Percentiles rank a stretch among this genome's conserved stretches.
phyloP scores from a whole-genome alignment of 2,113 vertebrate species.

The Phasianus colchicus region DNA sequence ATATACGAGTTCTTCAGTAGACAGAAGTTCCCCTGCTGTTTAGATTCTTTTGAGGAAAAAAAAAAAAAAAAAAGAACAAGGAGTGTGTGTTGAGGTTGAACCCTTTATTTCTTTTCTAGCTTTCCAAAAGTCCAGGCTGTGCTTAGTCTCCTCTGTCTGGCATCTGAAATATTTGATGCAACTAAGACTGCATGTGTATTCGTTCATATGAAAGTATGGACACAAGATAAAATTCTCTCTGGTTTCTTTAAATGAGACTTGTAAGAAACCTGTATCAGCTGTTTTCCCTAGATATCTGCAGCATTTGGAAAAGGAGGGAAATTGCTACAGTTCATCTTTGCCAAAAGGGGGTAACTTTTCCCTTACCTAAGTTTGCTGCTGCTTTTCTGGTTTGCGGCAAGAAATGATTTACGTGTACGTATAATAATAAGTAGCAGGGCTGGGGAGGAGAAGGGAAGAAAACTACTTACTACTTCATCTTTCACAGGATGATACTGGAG shows the following conservation, averaged over 20 bases:
- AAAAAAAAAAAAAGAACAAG: neutral
- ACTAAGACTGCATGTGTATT: neutral
- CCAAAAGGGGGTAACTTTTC: neutral
- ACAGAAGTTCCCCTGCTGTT: neutral
- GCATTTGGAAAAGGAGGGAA: neutral
- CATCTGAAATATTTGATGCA: neutral
- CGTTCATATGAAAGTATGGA: neutral
- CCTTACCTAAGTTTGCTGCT: neutral
- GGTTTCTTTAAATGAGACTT: neutral
- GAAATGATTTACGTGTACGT: neutral
- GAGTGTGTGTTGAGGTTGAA: neutral
- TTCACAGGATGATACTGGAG: constrained; percentile 85
- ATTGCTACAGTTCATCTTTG: neutral
- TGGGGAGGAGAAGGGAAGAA: neutral
- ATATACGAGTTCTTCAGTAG: neutral
- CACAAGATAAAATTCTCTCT: neutral
- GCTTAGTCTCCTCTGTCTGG: neutral
- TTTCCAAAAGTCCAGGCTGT: neutral
- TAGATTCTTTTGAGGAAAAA: neutral
- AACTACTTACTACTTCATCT: constrained; percentile 14
- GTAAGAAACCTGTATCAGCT: neutral
- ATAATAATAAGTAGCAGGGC: neutral
- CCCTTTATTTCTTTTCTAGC: neutral
- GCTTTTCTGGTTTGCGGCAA: neutral
- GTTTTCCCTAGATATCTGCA: neutral